Evolutionary conservation across 2,888 invertebrate genomes (phyloP), one percentile per base, ranked within the genome.

Genomic region (Dorcus parallelipipedus): DNA sequence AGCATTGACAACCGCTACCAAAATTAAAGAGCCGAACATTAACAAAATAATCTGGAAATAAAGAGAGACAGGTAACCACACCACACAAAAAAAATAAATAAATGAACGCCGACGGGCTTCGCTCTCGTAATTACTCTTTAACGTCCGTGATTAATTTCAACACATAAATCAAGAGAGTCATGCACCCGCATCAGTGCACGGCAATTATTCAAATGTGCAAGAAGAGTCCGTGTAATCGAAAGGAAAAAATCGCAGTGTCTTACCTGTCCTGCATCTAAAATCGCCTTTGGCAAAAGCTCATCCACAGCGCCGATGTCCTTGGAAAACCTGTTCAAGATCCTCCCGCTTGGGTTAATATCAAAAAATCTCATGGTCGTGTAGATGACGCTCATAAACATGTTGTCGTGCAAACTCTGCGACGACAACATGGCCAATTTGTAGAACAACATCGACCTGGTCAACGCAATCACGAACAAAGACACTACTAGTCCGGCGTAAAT

Each of bases 291-390:
- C 8, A 91, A 74, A 38, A 87, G 74, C 68, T 91, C 91, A 67
- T 91, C 91, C 72, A 92, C 85, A 0, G 87, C 84, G 1, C 91
- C 91, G 71, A 92, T 85, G 71, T 94, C 93, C 73, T 93, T 93
- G 1, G 93, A 88, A 71, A 94, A 93, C 63, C 93, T 68, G 63
- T 89, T 89, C 47, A 95, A 80, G 62, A 95, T 90, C 53, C 90
- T 82, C 39, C 90, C 90, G 66, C 88, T 85, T 2, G 93, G 91
- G 75, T 94, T 95, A 0, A 86, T 87, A 69, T 94, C 92, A 72
- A 93, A 95, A 76, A 95, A 95, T 55, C 83, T 73, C 79, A 89
- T 85, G 1, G 82, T 80, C 0, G 84, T 79, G 38, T 71, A 71
- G n/a, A 79, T 70, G 60, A 86, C 82, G 41, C 80, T 77, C 59